A percentile compares a stretch with the other conserved stretches of the same genome.
Conservation (phyloP, 2,797 vertebrate genomes). For the Crocodylus rhombifer region DNA sequence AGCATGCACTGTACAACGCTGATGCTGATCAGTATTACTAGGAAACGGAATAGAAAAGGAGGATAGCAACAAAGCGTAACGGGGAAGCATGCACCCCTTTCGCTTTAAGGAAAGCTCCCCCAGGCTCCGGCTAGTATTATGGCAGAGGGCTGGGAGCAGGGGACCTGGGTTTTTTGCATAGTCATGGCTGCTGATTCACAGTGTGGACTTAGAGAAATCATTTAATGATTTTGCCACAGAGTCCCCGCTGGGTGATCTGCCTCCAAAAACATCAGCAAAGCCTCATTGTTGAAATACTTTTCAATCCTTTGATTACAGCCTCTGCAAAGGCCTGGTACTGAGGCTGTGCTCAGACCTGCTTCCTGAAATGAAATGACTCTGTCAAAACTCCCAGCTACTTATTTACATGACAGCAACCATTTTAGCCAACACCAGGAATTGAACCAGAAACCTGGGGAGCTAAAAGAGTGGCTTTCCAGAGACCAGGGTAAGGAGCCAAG, state of each 20-base stretch:
- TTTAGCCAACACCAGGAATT: not conserved
- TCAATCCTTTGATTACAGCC: not conserved
- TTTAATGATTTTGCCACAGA: not conserved
- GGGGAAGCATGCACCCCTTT: not conserved
- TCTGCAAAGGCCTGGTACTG: not conserved
- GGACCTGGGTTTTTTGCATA: not conserved
- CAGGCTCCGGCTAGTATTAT: not conserved
- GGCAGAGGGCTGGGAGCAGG: conserved; percentile 20
- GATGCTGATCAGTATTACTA: conserved; percentile 26
- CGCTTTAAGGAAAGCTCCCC: not conserved
- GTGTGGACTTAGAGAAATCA: not conserved
- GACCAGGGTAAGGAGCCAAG: not conserved
- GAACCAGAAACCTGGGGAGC: fast-evolving
- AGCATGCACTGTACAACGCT: conserved; percentile 17
- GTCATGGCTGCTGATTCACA: not conserved
- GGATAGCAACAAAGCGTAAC: conserved; percentile 14
- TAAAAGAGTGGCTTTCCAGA: fast-evolving
- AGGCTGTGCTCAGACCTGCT: not conserved
- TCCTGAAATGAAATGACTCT: not conserved
- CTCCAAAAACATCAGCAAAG: not conserved
- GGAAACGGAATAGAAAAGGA: conserved; percentile 37
- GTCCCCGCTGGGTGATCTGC: not conserved
- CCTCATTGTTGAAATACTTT: not conserved
- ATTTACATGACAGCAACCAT: not conserved
- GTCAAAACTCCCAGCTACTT: not conserved